phyloP scores from a whole-genome alignment of 2,797 vertebrate genomes.

The Pampus argenteus region DNA sequence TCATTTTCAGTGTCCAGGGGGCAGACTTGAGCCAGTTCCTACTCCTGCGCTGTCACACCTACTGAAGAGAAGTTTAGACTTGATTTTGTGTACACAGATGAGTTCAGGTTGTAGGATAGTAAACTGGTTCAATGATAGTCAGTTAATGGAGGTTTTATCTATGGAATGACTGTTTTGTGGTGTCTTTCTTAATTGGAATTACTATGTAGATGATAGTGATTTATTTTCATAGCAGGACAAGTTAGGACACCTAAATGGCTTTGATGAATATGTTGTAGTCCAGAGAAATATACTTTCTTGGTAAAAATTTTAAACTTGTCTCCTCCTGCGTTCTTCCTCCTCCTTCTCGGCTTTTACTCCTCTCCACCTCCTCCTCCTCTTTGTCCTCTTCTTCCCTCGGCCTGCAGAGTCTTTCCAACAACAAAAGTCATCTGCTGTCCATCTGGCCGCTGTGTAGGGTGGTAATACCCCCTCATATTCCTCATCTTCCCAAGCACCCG shows the following conservation, averaged over 20 bases:
- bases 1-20: constrained; percentile 36
- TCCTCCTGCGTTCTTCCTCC: background rate
- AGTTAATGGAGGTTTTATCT: background rate
- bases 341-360: constrained; percentile 1
- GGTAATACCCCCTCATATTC: constrained; percentile 69
- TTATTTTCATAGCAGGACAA: background rate
- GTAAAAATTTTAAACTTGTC: constrained; percentile 10
- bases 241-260: background rate
- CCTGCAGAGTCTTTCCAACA: constrained; percentile 50
- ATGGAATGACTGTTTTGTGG: background rate
- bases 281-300: background rate
- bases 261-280: constrained; percentile 2
- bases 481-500: constrained; percentile 71
- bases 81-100: constrained; percentile 1
- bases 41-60: background rate
- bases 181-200: background rate
- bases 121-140: background rate
- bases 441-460: constrained; percentile 70
- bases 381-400: constrained; percentile 25
- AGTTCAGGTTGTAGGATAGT: background rate
- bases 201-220: background rate
- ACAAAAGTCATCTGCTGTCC: constrained; percentile 80
- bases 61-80: background rate
- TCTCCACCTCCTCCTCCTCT: constrained; percentile 16
- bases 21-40: background rate